Evolutionary conservation across 2,888 invertebrate species (phyloP), one percentile per base, ranked within the genome.

Genomic region (Oligia strigilis): DNA sequence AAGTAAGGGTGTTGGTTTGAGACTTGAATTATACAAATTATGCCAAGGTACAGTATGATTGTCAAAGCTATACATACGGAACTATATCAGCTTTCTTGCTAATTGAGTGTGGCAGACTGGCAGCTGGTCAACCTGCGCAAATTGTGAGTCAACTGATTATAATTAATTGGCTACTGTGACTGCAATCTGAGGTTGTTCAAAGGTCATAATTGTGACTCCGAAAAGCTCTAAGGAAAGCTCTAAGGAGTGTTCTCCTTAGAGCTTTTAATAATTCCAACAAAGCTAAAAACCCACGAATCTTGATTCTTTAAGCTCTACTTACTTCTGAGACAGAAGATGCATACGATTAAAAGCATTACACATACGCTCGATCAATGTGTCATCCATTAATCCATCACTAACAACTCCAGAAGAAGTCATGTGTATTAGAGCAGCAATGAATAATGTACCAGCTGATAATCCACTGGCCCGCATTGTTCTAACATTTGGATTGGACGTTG

Each of bases 91-190:
- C 29, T 78, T 78, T 67, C 40, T 52, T 80, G 76, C 67, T 84
- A 80, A 85, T 85, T 83, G 66, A 75, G 60, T 69, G 67, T 40
- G 65, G 77, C n/a, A n/a, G n/a, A n/a, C n/a, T n/a, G n/a, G n/a
- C 85, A 86, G 87, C 84, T 86, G 85, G 52, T 40, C 66, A 86
- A 85, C 85, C 87, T 86, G 85, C 75, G 77, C 81, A 83, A 83
- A 75, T 86, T 80, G 80, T 81, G 87, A 86, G 77, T 83, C 84
- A 85, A 85, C 77, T 86, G 87, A 60, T 77, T 69, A 74, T 81
- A 86, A 86, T 86, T 81, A 86, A 85, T 85, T 86, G 81, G 77
- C 70, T 60, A 64, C 87, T 76, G 43, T 81, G 60, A 40, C 75
- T 75, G 71, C 85, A 85, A 86, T 86, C 87, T 85, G 79, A 67